These are phyloP conservation scores for Plumapathes pennacea DNA, from an alignment of 92 coral and sea anemone species.

Conservation along the genomic window DNA sequence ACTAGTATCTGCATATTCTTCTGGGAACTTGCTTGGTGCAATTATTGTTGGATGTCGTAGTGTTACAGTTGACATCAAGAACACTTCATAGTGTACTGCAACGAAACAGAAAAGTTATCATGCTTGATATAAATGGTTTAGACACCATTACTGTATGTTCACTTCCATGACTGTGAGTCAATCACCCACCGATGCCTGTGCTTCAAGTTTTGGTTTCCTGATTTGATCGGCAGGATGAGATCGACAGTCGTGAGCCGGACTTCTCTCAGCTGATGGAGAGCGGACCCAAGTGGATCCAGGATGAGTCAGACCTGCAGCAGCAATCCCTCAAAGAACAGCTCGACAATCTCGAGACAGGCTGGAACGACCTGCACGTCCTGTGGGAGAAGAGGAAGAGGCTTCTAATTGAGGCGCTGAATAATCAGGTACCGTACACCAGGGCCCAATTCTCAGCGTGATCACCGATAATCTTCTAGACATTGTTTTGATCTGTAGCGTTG, in stretches of 20 bases:
- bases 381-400: constrained; percentile 93
- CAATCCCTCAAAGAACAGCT: constrained; percentile 96
- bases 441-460: background rate
- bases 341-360: constrained; percentile 84
- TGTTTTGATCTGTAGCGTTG: background rate
- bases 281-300: constrained; percentile 99
- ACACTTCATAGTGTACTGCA: no score
- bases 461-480: background rate
- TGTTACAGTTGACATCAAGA: no score
- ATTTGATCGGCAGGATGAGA: constrained; percentile 67
- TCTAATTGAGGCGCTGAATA: constrained; percentile 85
- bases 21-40: background rate
- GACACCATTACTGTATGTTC: no score
- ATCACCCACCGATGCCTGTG: no score
- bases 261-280: constrained; percentile 75
- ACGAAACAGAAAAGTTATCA: no score
- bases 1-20: background rate
- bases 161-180: no score
- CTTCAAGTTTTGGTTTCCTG: no score
- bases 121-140: no score
- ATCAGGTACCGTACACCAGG: constrained; percentile 68
- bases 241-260: constrained; percentile 94
- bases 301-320: constrained; percentile 94
- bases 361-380: constrained; percentile 89
- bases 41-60: no score